Base-by-base conservation (phyloP, 1,140 invertebrate species). In the Nomia melanderi region DNA sequence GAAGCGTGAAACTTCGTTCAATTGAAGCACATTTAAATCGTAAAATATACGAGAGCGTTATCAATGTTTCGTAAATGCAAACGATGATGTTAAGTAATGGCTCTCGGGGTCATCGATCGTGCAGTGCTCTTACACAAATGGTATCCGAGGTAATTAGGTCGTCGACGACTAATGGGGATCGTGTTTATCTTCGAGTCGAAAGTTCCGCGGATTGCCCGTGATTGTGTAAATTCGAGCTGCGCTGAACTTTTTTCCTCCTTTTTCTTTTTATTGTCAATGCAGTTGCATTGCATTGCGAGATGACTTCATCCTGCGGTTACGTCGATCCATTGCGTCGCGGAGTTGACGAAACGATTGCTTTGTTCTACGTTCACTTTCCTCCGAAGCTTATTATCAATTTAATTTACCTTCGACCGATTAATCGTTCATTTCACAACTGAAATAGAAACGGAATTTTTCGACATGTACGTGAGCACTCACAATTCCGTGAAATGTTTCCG, bases 61-160 rank as follows among this genome's bases (percentile, higher is more conserved):
- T 41, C 25, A n/a, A 31, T n/a, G n/a, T 17, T 17, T 67, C n/a
- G 23, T 54, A 36, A 66, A 41, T 20, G n/a, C 39, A 33, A 59
- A 59, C 44, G 39, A 31, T 14, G 14, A 3, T 11, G 44, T 53
- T 62, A 50, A 23, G 2, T 53, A 31, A 64, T 56, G 5, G 41
- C 36, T 63, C 44, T 71, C 3, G 29, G 57, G 69, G 50, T 72
- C 69, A 72, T 60, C 33, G 41, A 7, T 72, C 57, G 41, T 6
- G 9, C 11, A 59, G 29, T 44, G 47, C n/a, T 9, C 17, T 23
- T 14, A 12, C 31, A 20, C 2, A 59, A 73, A 54, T 20, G 29
- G 14, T 29, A 54, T 14, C 33, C 4, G 27, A 56, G 50, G 20
- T 64, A 74, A 64, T 74, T 74, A 31, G 33, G 44, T 53, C 57